Conservation (phyloP, 2,113 vertebrate species). For the Oenanthe melanoleuca region DNA sequence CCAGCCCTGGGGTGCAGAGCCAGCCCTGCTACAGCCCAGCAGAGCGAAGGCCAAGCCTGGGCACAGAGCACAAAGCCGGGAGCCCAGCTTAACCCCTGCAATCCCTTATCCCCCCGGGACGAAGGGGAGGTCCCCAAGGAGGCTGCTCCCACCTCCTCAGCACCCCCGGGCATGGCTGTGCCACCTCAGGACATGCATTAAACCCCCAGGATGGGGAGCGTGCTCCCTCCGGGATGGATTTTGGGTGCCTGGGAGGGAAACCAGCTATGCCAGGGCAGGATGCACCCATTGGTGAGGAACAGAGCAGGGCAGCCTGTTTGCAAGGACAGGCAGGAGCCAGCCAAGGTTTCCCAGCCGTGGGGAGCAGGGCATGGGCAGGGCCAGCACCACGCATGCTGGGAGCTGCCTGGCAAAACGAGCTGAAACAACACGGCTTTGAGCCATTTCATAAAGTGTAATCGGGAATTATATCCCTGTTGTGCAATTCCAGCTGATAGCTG, state of each 20-base stretch:
- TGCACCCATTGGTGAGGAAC: not conserved
- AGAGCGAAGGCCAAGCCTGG: not conserved
- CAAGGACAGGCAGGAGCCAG: not conserved
- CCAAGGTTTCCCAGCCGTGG: not conserved
- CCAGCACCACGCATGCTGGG: not conserved
- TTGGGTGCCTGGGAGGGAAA: not conserved
- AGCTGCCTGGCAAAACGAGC: not conserved
- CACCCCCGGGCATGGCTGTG: not conserved
- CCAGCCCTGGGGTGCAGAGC: not conserved
- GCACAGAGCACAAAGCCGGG: not conserved
- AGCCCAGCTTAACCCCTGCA: not conserved
- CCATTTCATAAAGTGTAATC: conserved; percentile 15
- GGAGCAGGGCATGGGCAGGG: not conserved
- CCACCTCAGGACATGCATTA: not conserved
- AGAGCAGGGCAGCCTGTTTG: not conserved
- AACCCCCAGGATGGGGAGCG: not conserved
- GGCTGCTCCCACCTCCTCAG: not conserved
- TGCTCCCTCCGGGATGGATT: not conserved
- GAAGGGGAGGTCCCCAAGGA: fast-evolving
- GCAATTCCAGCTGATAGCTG: not conserved
- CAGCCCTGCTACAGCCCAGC: not conserved
- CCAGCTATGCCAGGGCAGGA: not conserved
- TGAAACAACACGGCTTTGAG: not conserved
- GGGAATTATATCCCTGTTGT: not conserved
- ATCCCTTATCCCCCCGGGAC: not conserved